Percentiles rank a stretch among this genome's conserved stretches.
Conservation (phyloP, 2,888 invertebrate genomes). For the Oligia latruncula region DNA sequence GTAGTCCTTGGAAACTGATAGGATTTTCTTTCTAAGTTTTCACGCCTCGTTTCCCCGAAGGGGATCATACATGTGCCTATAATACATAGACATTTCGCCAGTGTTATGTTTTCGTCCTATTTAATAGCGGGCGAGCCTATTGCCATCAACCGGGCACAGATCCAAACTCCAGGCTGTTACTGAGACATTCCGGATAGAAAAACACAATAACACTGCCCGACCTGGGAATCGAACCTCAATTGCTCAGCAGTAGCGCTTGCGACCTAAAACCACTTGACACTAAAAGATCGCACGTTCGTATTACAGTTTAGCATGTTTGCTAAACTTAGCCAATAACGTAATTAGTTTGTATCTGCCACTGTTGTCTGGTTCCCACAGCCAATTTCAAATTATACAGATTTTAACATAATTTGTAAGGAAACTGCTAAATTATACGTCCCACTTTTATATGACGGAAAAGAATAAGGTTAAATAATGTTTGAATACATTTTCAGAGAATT, state of each 20-base stretch:
- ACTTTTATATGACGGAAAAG: conserved; percentile 35
- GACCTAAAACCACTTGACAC: conserved; percentile 1
- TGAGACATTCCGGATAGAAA: neutral
- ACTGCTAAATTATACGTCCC: conserved; percentile 49
- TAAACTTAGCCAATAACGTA: conserved; percentile 27
- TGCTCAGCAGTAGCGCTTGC: too few relatives aligned
- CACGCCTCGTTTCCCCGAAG: neutral
- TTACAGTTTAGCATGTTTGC: conserved; percentile 40
- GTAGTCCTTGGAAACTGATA: neutral
- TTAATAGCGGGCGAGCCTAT: neutral
- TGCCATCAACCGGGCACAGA: neutral
- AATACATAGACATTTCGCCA: neutral
- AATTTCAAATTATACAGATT: conserved; percentile 56
- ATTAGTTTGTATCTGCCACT: conserved; percentile 46
- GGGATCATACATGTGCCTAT: neutral
- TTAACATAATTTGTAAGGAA: conserved; percentile 47
- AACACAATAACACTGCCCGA: neutral
- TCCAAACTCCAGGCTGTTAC: neutral
- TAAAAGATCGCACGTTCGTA: neutral
- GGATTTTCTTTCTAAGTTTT: neutral
- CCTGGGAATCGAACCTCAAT: neutral
- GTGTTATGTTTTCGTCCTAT: neutral
- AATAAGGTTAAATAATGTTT: conserved; percentile 16
- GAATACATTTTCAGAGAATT: neutral
- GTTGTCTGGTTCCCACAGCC: conserved; percentile 63